Conservation (phyloP, 2,113 vertebrate genomes). For the Acrocephalus kingi region DNA sequence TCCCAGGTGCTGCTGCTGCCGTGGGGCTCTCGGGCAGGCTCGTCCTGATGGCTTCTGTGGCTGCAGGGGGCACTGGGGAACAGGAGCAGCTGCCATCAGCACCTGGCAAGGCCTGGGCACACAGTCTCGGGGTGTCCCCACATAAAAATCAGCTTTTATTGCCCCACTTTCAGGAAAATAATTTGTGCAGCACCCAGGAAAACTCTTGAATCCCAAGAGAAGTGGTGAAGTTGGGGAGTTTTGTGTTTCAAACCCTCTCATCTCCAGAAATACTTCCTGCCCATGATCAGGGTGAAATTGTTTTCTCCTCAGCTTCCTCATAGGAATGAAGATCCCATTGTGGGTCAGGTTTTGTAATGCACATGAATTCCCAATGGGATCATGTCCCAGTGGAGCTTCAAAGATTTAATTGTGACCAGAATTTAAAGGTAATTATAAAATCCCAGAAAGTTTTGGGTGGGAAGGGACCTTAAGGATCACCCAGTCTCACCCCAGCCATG, state of each 20-base stretch:
- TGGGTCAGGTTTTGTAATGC: accelerated
- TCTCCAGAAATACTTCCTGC: neutral
- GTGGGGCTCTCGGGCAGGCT: neutral
- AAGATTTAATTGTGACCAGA: neutral
- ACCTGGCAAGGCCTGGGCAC: neutral
- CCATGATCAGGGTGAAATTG: neutral
- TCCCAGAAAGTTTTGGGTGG: neutral
- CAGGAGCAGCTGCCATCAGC: accelerated
- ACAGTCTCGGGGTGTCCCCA: too few species aligned
- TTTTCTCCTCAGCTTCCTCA: neutral
- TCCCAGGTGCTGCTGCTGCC: neutral
- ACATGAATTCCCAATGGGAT: accelerated
- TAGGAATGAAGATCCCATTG: neutral
- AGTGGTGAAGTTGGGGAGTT: accelerated
- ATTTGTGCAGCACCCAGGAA: neutral
- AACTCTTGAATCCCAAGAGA: neutral
- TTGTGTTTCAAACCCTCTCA: neutral
- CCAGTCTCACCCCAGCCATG: accelerated
- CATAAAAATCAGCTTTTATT: too few species aligned
- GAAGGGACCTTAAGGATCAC: neutral
- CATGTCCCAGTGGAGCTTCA: neutral
- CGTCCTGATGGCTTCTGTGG: neutral
- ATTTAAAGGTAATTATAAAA: neutral
- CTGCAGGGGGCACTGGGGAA: neutral
- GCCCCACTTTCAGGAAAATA: neutral